Evolutionary conservation across 2,797 vertebrate species (phyloP), one percentile per base, ranked within the genome.

Genomic region (Lerista edwardsae): DNA sequence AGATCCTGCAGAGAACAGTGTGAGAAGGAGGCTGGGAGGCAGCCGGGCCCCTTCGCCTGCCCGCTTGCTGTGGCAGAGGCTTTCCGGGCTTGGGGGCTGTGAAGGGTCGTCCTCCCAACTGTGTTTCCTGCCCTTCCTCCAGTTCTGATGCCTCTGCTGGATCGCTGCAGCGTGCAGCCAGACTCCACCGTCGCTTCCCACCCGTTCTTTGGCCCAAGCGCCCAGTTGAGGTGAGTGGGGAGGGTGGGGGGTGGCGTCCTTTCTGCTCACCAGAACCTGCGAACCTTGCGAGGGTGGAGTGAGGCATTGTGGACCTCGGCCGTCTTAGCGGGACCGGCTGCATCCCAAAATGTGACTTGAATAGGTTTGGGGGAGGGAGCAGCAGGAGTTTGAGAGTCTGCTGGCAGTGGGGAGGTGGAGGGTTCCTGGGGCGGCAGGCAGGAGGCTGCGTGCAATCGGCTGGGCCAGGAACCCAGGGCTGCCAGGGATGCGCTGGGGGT

Each of bases 71-170:
- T 57, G 55, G 55, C 2, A 57, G 55, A 17, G 21, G 55, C 55
- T 57, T 19, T 57, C 10, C 6, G 15, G 21, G 55, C 15, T 21
- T 57, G 19, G 21, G 6, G 59, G 59, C 15, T 21, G 59, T 4
- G 47, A 6, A 47, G 55, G 51, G 51, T 55, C 55, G 47, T 11
- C 47, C 47, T 47, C 11, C 47, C 15, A 19, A 17, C 51, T 17
- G 51, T 17, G 14, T 55, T 55, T 55, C 51, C 15, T 2, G 3
- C n/a, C 44, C 77, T 55, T 29, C 51, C 82, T 71, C 3, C 92
- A 99, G 99, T 97, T n/a, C 95, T 99, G 78, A 96, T 97, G 95
- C 98, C 97, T 0, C 91, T 99, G 79, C 92, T 99, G 88, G 98
- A 99, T 92, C 94, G 94, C 73, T 99, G 98, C 87, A 96, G 97